Evolutionary conservation across 2,797 vertebrate genomes (phyloP), one percentile per base, ranked within the genome.

Genomic region (Myripristis murdjan): DNA sequence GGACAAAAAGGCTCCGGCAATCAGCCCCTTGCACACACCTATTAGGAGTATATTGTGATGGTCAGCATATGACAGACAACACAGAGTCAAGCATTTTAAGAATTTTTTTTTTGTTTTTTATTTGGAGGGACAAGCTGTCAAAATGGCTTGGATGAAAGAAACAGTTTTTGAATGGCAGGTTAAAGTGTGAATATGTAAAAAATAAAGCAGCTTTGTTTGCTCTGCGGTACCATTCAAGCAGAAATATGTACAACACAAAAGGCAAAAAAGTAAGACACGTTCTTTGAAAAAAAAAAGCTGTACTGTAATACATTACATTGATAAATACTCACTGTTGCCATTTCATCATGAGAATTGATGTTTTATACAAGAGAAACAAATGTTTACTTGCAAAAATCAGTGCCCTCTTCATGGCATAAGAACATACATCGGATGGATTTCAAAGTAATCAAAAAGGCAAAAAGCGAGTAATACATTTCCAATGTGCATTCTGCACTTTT

Each of bases 81-180:
- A 60, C 58, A 79, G 35, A 72, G 54, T 64, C 72, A 73, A 80
- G 63, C 0, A 72, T 82, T 90, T 92, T 91, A 56, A 64, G 92
- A 94, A 95, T 96, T 91, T 92, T 70, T 81, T 87, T 84, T 82
- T 87, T 92, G 84, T 88, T 92, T 92, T 95, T 97, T 95, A 96
- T 96, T 96, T 95, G 94, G 95, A 97, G 95, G 95, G 95, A 97
- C 95, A 96, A 95, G 94, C 95, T 95, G 96, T 97, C 95, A 91
- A 96, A 96, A 96, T 95, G 95, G 95, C 95, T 95, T 94, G 83
- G 90, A 96, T 96, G 95, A 97, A 96, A 97, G 94, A 95, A 95
- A 95, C 91, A 93, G 95, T 94, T 94, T 94, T 94, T 93, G 88
- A 95, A 95, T 94, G 94, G 93, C 90, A 87, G 89, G 89, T 90